Evolutionary conservation across 1,140 invertebrate species (phyloP), one percentile per base, ranked within the genome.

Genomic region (Drosophila erecta): DNA sequence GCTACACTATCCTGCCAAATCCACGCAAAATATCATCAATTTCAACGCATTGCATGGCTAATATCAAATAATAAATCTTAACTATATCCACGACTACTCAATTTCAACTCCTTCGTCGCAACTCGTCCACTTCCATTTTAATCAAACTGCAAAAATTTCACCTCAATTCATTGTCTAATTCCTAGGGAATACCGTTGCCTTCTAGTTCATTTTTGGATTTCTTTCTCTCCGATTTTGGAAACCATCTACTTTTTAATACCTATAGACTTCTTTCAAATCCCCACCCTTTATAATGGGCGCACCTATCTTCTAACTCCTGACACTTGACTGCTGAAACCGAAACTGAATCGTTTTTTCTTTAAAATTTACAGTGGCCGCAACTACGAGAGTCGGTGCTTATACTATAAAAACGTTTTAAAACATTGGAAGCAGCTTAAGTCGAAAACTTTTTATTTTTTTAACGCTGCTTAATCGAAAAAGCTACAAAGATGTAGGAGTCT

Each of bases 291-390:
- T 10, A 10, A 10, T 30, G 30, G 30, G 30, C 10, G 10, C 27
- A 14, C 11, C 58, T 44, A 22, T 4, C 54, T n/a, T 11, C 57
- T 35, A 65, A 47, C 58, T 38, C 3, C 47, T 17, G 8, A 17
- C 50, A 3, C 33, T 33, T 38, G 55, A 35, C 65, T 62, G 8
- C 12, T 87, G 81, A 85, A 85, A 85, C 81, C 81, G 69, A 61
- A 86, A 87, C 83, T 81, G 83, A 85, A 87, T 61, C 37, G n/a
- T 80, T 24, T 50, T 62, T 12, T 4, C 3, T 38, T 38, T 38
- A 38, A 30, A 24, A 47, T 70, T 11, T 70, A 70, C 27, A 70
- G 6, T 27, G 12, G 43, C 11, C 2, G 20, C 17, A 30, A 10
- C 24, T 27, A 1, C 46, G 3, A 17, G 47, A n/a, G 11, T 10